Conservation (phyloP, 2,888 invertebrate species). For the Ephialtes manifestator region DNA sequence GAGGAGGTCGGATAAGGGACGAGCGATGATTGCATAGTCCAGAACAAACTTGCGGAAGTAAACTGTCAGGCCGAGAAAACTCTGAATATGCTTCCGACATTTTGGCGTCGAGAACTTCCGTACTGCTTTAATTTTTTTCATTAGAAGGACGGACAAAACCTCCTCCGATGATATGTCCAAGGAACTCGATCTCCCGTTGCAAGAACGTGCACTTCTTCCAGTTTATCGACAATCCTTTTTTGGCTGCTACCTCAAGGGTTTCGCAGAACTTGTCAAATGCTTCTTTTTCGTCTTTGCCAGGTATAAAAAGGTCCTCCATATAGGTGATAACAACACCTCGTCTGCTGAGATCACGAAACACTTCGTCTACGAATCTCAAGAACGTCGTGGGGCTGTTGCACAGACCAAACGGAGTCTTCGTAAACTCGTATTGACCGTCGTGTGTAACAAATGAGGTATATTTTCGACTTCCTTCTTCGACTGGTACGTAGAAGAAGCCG, state of each 20-base stretch:
- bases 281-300: constrained; percentile 53
- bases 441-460: constrained; percentile 73
- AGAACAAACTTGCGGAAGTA: no score
- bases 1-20: not conserved
- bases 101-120: not conserved
- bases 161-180: not conserved
- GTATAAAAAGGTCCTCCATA: constrained; percentile 65
- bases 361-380: constrained; percentile 59
- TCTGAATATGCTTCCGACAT: constrained; percentile 3
- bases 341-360: constrained; percentile 55
- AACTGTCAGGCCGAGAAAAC: no score
- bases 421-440: constrained; percentile 70
- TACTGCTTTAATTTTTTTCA: no score
- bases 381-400: constrained; percentile 64
- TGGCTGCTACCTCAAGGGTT: constrained; percentile 62
- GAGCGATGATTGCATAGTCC: no score
- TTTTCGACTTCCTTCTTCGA: constrained; percentile 66
- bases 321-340: constrained; percentile 48
- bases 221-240: constrained; percentile 66
- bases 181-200: constrained; percentile 62
- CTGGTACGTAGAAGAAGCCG: constrained; percentile 72
- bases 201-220: constrained; percentile 71
- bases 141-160: not conserved
- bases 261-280: constrained; percentile 54
- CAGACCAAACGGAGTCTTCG: constrained; percentile 64